phyloP scores from a whole-genome alignment of 2,113 vertebrate genomes.

The Protobothrops flavoviridis region DNA sequence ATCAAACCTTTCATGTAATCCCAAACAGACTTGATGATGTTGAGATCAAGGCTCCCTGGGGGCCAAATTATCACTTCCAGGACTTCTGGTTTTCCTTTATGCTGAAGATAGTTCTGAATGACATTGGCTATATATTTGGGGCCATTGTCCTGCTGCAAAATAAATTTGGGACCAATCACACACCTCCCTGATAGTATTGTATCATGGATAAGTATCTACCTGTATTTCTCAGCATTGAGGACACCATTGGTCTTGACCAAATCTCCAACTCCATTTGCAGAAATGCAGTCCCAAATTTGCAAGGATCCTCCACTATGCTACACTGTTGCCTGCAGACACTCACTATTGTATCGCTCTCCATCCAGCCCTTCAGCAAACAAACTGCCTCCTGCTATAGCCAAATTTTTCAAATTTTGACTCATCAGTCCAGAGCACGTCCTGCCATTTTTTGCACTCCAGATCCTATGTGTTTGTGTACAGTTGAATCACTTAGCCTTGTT shows the following conservation, averaged over 20 bases:
- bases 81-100: not conserved
- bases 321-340: not conserved
- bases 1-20: not conserved
- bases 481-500: not conserved
- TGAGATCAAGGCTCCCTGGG: not conserved
- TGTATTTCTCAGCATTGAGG: not conserved
- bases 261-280: not conserved
- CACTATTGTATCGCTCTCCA: not conserved
- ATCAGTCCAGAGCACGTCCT: not conserved
- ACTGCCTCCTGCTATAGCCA: not conserved
- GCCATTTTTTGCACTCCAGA: not conserved
- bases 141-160: not conserved
- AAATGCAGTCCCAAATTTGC: not conserved
- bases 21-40: not conserved
- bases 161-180: not conserved
- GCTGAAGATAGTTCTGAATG: not conserved
- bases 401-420: not conserved
- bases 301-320: not conserved
- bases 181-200: not conserved
- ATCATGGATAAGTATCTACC: not conserved
- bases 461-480: not conserved
- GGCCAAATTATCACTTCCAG: not conserved
- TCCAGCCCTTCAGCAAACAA: not conserved
- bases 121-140: not conserved
- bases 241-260: not conserved